Evolutionary conservation across 2,797 vertebrate genomes (phyloP).

Genomic region (Xenentodon cancila): DNA sequence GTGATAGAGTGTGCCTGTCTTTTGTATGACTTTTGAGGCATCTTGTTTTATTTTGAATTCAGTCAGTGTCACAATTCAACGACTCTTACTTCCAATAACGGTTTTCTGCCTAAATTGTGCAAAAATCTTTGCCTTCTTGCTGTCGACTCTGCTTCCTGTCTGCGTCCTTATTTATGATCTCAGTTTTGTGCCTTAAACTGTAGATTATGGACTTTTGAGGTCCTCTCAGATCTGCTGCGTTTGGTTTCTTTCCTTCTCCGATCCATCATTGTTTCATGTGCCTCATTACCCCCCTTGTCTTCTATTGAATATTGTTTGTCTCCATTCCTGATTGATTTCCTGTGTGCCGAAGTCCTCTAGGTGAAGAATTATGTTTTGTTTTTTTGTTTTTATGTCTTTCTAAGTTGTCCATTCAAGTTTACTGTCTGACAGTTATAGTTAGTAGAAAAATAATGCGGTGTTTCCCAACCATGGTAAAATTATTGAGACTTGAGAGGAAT

Average conservation of each 20-base stretch:
- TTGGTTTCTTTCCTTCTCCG: not conserved
- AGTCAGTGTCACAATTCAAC: too few relatives aligned
- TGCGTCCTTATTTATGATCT: too few relatives aligned
- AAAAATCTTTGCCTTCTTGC: too few relatives aligned
- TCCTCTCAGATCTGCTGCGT: not conserved
- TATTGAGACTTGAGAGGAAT: too few relatives aligned
- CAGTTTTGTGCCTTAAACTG: not conserved
- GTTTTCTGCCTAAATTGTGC: too few relatives aligned
- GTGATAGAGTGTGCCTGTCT: too few relatives aligned
- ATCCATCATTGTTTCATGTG: not conserved
- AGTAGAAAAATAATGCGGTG: too few relatives aligned
- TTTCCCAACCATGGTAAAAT: too few relatives aligned
- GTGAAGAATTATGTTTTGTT: not conserved
- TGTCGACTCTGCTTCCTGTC: too few relatives aligned
- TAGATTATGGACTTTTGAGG: not conserved
- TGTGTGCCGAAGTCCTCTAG: slow-evolving; percentile 3
- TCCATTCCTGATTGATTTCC: slow-evolving; percentile 4
- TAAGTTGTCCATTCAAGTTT: not conserved
- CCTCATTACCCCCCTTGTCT: slow-evolving; percentile 2
- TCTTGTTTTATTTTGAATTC: too few relatives aligned
- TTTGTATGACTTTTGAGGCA: too few relatives aligned
- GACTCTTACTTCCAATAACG: too few relatives aligned
- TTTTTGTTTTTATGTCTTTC: not conserved
- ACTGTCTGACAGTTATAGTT: not conserved
- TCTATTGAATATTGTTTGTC: slow-evolving; percentile 7